A percentile compares a stretch with the other conserved stretches of the same genome.
phyloP scores from a whole-genome alignment of 2,113 vertebrate genomes.

The Zosterops borbonicus region DNA sequence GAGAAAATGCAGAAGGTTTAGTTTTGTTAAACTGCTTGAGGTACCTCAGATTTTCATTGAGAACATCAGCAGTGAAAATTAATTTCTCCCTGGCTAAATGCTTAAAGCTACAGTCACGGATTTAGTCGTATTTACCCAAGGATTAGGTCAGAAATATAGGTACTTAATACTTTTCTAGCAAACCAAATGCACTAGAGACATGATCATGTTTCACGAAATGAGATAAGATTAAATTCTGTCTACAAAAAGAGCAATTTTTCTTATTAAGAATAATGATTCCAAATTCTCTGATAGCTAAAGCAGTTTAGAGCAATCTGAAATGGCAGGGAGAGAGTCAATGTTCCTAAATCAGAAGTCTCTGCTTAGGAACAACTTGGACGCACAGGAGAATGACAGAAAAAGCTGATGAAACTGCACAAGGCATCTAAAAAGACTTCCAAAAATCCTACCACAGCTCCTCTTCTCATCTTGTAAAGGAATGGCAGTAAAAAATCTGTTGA shows the following conservation, averaged over 20 bases:
- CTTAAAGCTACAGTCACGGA: conserved; percentile 4
- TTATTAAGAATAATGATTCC: background rate
- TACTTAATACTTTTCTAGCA: background rate
- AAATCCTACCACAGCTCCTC: background rate
- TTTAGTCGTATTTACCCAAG: background rate
- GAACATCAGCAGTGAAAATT: background rate
- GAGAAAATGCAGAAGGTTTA: background rate
- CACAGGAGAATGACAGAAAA: background rate
- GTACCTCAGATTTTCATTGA: background rate
- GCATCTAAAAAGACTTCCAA: background rate
- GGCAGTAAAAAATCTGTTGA: background rate
- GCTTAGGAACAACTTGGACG: background rate
- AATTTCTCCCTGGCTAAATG: background rate
- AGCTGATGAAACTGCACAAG: background rate
- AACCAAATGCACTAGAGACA: background rate
- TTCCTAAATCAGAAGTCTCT: background rate
- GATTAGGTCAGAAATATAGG: background rate
- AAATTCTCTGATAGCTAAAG: background rate
- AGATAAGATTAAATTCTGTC: background rate
- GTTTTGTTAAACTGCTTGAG: background rate
- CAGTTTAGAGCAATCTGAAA: background rate
- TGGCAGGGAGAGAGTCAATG: background rate
- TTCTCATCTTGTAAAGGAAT: background rate
- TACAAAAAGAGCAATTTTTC: background rate
- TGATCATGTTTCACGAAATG: background rate